Percentiles rank a stretch among this genome's conserved stretches.
These are phyloP conservation scores for Nomia melanderi DNA, from an alignment of 1,140 invertebrate genomes.

Conservation along the genomic window DNA sequence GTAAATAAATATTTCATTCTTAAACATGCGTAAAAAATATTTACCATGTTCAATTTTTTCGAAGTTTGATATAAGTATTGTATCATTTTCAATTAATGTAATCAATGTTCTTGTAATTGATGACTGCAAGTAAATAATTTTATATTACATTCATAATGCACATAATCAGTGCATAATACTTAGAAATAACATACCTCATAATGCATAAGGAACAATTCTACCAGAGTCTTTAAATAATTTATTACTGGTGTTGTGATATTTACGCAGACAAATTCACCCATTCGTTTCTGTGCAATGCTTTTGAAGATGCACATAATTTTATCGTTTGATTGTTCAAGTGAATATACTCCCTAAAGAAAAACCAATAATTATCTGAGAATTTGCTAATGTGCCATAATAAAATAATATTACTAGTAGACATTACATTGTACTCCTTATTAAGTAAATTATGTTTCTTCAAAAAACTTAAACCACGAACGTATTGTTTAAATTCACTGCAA, in stretches of 20 bases:
- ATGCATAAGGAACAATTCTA: slow-evolving; percentile 64
- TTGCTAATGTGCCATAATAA: not conserved
- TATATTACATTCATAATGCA: slow-evolving; percentile 1
- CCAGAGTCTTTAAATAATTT: slow-evolving; percentile 62
- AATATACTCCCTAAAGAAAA: slow-evolving; percentile 1
- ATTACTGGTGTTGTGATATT: slow-evolving; percentile 46
- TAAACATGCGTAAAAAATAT: slow-evolving; percentile 73
- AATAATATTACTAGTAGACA: not conserved
- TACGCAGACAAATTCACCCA: slow-evolving; percentile 22
- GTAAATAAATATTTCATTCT: slow-evolving; percentile 63
- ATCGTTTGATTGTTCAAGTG: slow-evolving; percentile 21
- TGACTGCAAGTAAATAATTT: slow-evolving; percentile 53
- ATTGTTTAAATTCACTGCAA: slow-evolving; percentile 31
- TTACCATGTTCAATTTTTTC: slow-evolving; percentile 68
- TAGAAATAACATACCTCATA: slow-evolving; percentile 47
- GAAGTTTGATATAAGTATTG: slow-evolving; percentile 8
- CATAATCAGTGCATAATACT: not conserved
- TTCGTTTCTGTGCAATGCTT: slow-evolving; percentile 48
- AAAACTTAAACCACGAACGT: slow-evolving; percentile 61
- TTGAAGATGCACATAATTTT: slow-evolving; percentile 62
- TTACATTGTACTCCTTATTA: slow-evolving; percentile 33
- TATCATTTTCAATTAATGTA: slow-evolving; percentile 46
- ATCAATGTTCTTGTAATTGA: slow-evolving; percentile 49
- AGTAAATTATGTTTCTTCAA: slow-evolving; percentile 52
- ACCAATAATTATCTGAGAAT: not conserved